Evolutionary conservation across 2,888 invertebrate species (phyloP).

Genomic region (Drosophila tripunctata): DNA sequence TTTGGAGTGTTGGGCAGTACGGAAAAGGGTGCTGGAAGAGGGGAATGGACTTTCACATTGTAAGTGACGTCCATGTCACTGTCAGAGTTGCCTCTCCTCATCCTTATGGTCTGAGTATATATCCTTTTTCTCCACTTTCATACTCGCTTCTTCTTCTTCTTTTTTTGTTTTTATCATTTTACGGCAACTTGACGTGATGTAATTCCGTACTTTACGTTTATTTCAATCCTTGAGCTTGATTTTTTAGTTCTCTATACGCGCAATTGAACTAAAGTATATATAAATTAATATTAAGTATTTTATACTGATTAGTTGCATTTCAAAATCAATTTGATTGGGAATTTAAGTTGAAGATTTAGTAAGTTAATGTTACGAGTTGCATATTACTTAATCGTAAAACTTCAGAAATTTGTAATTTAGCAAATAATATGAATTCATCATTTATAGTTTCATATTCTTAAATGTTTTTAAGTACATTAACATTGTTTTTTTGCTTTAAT

Average conservation of each 20-base stretch:
- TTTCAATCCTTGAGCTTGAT: slow-evolving; percentile 8
- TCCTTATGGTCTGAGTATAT: slow-evolving; percentile 28
- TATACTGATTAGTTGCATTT: slow-evolving; percentile 10
- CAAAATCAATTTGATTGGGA: neutral
- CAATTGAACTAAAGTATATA: slow-evolving; percentile 1
- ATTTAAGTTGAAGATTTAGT: too few relatives aligned
- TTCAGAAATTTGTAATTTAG: neutral
- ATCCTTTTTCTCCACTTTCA: slow-evolving; percentile 11
- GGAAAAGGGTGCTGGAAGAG: neutral
- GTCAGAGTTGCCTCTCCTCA: slow-evolving; percentile 55
- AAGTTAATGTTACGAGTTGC: too few relatives aligned
- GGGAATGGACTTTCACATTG: slow-evolving; percentile 61
- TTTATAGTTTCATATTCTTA: neutral
- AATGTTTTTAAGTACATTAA: neutral
- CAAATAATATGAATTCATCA: neutral
- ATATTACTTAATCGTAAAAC: too few relatives aligned
- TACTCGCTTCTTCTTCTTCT: neutral
- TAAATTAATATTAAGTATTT: slow-evolving; percentile 19
- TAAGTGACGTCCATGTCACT: slow-evolving; percentile 79
- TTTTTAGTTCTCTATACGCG: neutral
- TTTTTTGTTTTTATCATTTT: slow-evolving; percentile 24
- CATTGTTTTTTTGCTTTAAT: neutral
- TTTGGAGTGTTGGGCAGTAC: slow-evolving; percentile 23
- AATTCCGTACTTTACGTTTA: slow-evolving; percentile 24
- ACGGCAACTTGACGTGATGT: slow-evolving; percentile 31